Evolutionary conservation across 2,113 vertebrate species (phyloP).

Genomic region (Elgaria multicarinata): DNA sequence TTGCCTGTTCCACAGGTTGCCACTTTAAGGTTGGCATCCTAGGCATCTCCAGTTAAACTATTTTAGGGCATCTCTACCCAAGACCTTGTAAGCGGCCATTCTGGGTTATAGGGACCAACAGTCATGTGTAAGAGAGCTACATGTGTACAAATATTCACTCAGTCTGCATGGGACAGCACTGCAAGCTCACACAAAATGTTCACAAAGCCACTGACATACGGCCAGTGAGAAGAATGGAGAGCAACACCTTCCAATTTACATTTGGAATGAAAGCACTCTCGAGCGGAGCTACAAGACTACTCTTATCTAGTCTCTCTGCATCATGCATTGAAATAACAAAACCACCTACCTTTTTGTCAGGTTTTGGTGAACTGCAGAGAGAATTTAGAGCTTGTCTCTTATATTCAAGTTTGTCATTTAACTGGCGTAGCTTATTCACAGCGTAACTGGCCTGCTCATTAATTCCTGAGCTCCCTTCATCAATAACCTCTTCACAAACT

Average conservation of each 20-base stretch:
- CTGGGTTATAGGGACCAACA: background rate
- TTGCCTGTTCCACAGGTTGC: background rate
- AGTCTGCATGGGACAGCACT: background rate
- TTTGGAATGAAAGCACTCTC: background rate
- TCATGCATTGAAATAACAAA: background rate
- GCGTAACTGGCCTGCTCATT: conserved; percentile 94
- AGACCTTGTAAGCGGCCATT: background rate
- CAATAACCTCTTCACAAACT: conserved; percentile 82
- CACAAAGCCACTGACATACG: background rate
- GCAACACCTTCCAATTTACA: background rate
- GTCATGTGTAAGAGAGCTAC: background rate
- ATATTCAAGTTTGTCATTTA: conserved; percentile 96
- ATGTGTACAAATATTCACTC: background rate
- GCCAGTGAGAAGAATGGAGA: background rate
- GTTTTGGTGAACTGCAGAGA: conserved; percentile 95
- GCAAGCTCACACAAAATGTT: background rate
- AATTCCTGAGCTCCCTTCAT: conserved; percentile 87
- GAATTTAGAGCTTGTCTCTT: conserved; percentile 95
- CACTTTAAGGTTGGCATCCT: background rate
- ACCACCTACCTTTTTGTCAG: conserved; percentile 92
- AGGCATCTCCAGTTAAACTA: background rate
- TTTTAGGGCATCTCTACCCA: background rate
- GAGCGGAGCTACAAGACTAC: background rate
- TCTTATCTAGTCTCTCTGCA: background rate
- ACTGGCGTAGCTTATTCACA: conserved; percentile 89